Base-by-base conservation (phyloP, 2,888 invertebrate genomes). In the Masnerella sp. region DNA sequence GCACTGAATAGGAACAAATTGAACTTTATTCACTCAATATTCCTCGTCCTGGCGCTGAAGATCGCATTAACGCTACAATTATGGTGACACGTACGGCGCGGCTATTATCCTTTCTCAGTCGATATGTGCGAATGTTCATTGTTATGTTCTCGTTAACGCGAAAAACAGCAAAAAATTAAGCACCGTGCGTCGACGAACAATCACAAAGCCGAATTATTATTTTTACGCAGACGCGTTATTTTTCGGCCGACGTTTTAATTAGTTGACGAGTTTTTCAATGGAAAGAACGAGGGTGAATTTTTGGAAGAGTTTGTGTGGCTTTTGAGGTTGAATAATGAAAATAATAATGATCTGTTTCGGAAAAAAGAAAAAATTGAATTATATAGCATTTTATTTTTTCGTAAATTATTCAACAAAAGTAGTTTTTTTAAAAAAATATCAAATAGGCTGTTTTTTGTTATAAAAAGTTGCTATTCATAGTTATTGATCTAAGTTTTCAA, bases 1-100 rank as follows among this genome's bases (percentile, higher is more conserved):
- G 18, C 15, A 8, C 17, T 25, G 47, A 59, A 47, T 38, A 18
- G 18, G 38, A 9, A 15, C 32, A 45, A 38, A 47, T 59, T 59
- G 47, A 47, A 59, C 47, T 47, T 59, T 47, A 47, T 59, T 59
- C 12, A 28, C 36, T 5, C 45, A 59, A 59, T 58, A 58, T 58
- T 32, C 45, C 34, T 20, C 11, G 54, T 8, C 22, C 34, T 49
- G n/a, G 18, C 20, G 12, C 42, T n/a, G 14, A 30, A 42, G 42
- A 34, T 58, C 34, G 17, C 43, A 58, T 43, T 43, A 32, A 15
- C 17, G 17, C 34, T 43, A 15, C 58, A 58, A 58, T 56, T 58
- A 58, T 22, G 12, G 43, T 34, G 43, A 43, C 17, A 25, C 40
- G 28, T 14, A 34, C 18, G 12, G 12, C 11, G 11, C 22, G 22